phyloP scores from a whole-genome alignment of 2,888 invertebrate species.

The Heliconius ismenius region DNA sequence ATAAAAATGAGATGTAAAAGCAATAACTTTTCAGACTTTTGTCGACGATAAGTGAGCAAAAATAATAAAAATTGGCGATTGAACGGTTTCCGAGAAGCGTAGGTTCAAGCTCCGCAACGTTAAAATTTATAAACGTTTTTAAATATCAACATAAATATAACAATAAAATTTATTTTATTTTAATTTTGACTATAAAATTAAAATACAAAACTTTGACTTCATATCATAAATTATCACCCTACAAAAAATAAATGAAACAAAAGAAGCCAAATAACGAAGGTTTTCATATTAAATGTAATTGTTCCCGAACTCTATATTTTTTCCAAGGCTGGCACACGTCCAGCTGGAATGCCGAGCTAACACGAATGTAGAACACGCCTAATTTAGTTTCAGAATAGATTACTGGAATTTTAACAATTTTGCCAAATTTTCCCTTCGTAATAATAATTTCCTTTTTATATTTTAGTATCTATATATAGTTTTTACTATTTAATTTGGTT shows the following conservation, averaged over 20 bases:
- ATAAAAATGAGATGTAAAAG: too few species aligned
- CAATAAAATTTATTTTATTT: too few species aligned
- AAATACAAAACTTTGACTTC: too few species aligned
- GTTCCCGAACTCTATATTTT: neutral
- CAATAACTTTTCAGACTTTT: too few species aligned
- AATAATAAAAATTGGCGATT: too few species aligned
- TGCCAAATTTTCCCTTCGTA: constrained; percentile 1
- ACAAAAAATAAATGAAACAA: constrained; percentile 3
- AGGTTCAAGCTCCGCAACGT: too few species aligned
- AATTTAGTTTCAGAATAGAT: constrained; percentile 33
- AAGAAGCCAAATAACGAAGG: neutral
- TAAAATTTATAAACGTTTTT: too few species aligned
- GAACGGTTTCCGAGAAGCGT: too few species aligned
- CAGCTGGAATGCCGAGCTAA: constrained; percentile 26
- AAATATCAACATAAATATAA: too few species aligned
- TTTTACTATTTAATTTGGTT: neutral
- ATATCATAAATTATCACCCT: neutral
- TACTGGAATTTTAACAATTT: constrained; percentile 20
- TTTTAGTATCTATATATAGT: neutral
- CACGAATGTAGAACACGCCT: constrained; percentile 30
- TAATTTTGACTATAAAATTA: too few species aligned
- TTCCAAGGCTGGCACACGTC: constrained; percentile 23
- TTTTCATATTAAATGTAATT: constrained; percentile 16
- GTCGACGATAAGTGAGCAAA: too few species aligned
- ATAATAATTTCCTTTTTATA: too few species aligned